Base-by-base conservation (phyloP, 2,888 invertebrate genomes). In the Ophioninae sp. region DNA sequence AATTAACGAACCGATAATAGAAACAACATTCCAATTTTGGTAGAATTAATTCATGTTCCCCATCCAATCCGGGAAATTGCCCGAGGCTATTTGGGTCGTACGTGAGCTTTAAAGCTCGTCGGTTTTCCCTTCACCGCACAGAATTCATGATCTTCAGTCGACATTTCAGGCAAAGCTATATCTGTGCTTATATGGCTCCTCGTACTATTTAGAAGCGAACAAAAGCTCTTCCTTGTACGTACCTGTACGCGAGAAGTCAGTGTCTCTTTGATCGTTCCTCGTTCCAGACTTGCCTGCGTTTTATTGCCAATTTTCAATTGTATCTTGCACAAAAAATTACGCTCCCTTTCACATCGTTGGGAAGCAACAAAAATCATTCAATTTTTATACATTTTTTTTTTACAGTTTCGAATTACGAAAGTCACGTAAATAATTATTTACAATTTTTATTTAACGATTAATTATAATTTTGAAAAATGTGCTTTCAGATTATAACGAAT, bases 41-140 rank as follows among this genome's bases (percentile, higher is more conserved):
- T 6, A 50, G 8, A 3, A 37, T 62, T 20, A 50, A 76, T 80
- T 57, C 41, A n/a, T 68, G 44, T 65, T 64, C 64, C 39, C 61
- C 68, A 80, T 68, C 57, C 65, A 70, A 72, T 41, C 44, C 68
- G 69, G 67, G 74, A 78, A 82, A 86, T 85, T 85, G 83, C 76
- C 76, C 81, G 77, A 72, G 56, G 50, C 77, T 73, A 85, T 85
- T 84, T 73, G 82, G 85, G 81, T 86, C 85, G 79, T 85, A 75
- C 76, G 75, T 76, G 72, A 65, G 68, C 73, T 79, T 81, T 62
- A 72, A 77, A 81, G 70, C 73, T 75, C 62, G 20, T 67, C 57
- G 59, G 57, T 79, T 57, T 70, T 77, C 56, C 62, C 21, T 50
- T 17, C 17, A 17, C 17, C 50, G 50, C 50, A 39, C 64, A 59